Conservation (phyloP, 2,113 vertebrate genomes). For the Ammodytes marinus region DNA sequence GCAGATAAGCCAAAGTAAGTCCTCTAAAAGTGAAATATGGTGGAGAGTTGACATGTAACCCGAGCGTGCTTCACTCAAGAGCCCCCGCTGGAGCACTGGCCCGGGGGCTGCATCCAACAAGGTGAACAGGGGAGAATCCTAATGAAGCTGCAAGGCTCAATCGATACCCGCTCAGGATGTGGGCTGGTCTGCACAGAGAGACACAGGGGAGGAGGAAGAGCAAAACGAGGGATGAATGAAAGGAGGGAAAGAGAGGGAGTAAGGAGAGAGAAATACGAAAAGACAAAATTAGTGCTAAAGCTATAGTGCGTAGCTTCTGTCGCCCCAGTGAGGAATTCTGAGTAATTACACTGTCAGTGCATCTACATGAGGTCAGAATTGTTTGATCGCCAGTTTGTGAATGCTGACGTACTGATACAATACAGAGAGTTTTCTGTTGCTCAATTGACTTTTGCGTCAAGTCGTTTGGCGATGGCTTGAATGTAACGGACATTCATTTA, state of each 20-base stretch:
- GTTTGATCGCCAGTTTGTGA: too few species aligned
- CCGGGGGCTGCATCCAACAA: slow-evolving; percentile 56
- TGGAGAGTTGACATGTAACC: slow-evolving; percentile 62
- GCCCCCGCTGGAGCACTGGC: slow-evolving; percentile 48
- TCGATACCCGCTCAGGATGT: slow-evolving; percentile 59
- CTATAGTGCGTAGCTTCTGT: too few species aligned
- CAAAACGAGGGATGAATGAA: slow-evolving; percentile 1
- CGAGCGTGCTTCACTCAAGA: slow-evolving; percentile 48
- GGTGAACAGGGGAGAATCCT: slow-evolving; percentile 72
- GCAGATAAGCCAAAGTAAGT: slow-evolving; percentile 70
- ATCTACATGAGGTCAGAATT: too few species aligned
- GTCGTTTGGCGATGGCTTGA: too few species aligned
- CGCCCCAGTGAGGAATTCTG: too few species aligned
- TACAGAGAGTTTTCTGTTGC: too few species aligned
- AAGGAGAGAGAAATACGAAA: background rate
- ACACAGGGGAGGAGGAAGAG: slow-evolving; percentile 2
- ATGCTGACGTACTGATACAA: too few species aligned
- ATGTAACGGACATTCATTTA: too few species aligned
- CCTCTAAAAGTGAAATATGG: slow-evolving; percentile 61
- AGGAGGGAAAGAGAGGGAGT: background rate
- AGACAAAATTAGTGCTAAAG: too few species aligned
- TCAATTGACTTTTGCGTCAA: too few species aligned
- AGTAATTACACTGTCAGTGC: too few species aligned
- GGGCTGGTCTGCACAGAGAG: slow-evolving; percentile 9
- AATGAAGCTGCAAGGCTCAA: slow-evolving; percentile 77